phyloP scores from a whole-genome alignment of 1,140 invertebrate species.

The Eupristina koningsbergeri region DNA sequence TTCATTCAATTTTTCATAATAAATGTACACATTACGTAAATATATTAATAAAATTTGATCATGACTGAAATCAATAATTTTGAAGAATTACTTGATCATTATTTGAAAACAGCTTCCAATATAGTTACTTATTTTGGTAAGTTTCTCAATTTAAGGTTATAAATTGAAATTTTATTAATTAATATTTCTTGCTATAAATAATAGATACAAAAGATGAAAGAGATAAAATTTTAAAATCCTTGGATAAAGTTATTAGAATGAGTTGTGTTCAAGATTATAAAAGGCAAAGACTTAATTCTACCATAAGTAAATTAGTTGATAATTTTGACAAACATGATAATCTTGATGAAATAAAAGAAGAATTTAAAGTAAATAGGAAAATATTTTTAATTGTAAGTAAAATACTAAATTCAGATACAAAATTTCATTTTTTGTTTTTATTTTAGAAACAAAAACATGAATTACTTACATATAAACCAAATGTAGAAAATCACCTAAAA shows the following conservation, averaged over 20 bases:
- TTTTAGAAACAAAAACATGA: conserved; percentile 35
- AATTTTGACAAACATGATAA: conserved; percentile 32
- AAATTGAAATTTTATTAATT: not conserved
- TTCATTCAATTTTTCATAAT: no score
- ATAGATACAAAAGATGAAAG: conserved; percentile 33
- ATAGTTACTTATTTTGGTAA: conserved; percentile 56
- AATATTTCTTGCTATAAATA: conserved; percentile 24
- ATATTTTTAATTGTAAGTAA: conserved; percentile 13
- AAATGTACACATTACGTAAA: no score
- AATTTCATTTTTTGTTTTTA: conserved; percentile 25
- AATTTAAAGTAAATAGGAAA: conserved; percentile 8
- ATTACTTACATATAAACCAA: conserved; percentile 36
- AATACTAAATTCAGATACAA: not conserved
- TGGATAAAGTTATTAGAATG: conserved; percentile 52
- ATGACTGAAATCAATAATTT: conserved; percentile 24
- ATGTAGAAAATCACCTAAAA: conserved; percentile 47
- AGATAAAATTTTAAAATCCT: conserved; percentile 39
- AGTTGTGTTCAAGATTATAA: conserved; percentile 38
- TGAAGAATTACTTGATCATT: conserved; percentile 31
- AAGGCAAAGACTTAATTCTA: conserved; percentile 30
- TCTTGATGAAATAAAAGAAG: conserved; percentile 32
- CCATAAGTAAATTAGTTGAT: conserved; percentile 34
- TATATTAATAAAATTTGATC: not conserved
- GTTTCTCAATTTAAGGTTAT: conserved; percentile 33
- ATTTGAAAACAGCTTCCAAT: conserved; percentile 54